Base-by-base conservation (phyloP, 2,113 vertebrate genomes). In the Leptosomus discolor region DNA sequence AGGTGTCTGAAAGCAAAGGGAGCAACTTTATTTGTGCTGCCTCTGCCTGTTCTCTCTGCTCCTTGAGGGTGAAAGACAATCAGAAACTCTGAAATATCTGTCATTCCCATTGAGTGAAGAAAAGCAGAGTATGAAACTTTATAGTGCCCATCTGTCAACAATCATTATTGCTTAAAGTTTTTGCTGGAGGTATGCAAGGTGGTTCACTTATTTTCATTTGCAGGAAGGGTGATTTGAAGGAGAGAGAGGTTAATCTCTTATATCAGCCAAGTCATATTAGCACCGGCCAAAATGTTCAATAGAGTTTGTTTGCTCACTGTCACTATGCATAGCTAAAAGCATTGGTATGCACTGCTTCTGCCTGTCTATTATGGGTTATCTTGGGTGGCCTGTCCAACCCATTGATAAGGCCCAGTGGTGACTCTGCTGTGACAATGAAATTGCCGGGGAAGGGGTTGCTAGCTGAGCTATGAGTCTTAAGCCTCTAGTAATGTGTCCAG, bases 271-370 rank as follows among this genome's bases (percentile, higher is more conserved):
- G 51, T 60, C 43, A 36, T 75, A 89, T 81, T 90, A 88, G 50
- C 86, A 58, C 39, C 1, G 2, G 73, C 64, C 71, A 86, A 91
- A 93, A 83, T 6, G 83, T 77, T 95, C 82, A 65, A 30, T 58
- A 90, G 75, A 46, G 19, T 80, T 92, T 95, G 67, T 97, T 94
- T 91, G 88, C 88, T 84, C 14, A 1, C 75, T 96, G 88, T 92
- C 77, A 75, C 69, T 86, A 4, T n/a, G 37, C 68, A 10, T 12
- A 81, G 80, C 85, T 94, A 91, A 89, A 92, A 91, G 43, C 57
- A 8, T 26, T 64, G 81, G 89, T 81, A 85, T 89, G 86, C 60
- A 75, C 68, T 74, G 68, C 75, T 88, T 83, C 80, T 94, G 83
- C 79, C 56, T 92, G 57, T 68, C 85, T 86, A 9, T 75, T 92